Base-by-base conservation (phyloP, 2,113 vertebrate species). In the Dicaeum eximium region DNA sequence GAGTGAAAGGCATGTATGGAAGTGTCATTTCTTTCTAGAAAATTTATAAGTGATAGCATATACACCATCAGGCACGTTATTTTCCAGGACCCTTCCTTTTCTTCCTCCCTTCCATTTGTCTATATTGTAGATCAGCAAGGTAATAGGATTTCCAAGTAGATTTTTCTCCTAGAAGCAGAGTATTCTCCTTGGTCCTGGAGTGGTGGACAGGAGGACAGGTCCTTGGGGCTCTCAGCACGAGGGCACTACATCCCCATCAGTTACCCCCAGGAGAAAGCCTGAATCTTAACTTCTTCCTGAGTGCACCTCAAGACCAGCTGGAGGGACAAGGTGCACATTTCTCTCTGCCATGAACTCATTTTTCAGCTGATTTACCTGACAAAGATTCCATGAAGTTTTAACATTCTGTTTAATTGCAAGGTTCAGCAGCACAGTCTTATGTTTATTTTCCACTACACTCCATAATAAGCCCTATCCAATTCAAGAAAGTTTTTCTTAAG, bases 401-500 rank as follows among this genome's bases (percentile, higher is more conserved):
- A 62, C 33, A 20, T 64, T 75, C 35, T 51, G 6, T 95, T 64
- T 50, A 74, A 14, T 35, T 78, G 3, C 37, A 69, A 73, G 22
- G 19, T 70, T 87, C 33, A 54, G 14, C 65, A 54, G 33, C 44
- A 45, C 44, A 58, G 38, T 48, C 17, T 60, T 11, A 14, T 33
- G 25, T 60, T 47, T 77, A 12, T 17, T 73, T 92, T 93, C 81
- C 25, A 11, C 31, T 47, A 3, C 24, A 10, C 31, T 69, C 33
- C n/a, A 3, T 44, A 77, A 9, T 17, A 83, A 80, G 24, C 78
- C 78, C 78, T 90, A 48, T 91, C 38, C 86, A 85, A 54, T 91
- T 80, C 57, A 89, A 90, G 58, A 61, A 95, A 93, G 35, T 89
- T 31, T 92, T 47, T 79, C 67, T 95, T 96, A 90, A 86, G 51